Conservation (phyloP, 2,113 vertebrate species). For the Rhinolophus sinicus region DNA sequence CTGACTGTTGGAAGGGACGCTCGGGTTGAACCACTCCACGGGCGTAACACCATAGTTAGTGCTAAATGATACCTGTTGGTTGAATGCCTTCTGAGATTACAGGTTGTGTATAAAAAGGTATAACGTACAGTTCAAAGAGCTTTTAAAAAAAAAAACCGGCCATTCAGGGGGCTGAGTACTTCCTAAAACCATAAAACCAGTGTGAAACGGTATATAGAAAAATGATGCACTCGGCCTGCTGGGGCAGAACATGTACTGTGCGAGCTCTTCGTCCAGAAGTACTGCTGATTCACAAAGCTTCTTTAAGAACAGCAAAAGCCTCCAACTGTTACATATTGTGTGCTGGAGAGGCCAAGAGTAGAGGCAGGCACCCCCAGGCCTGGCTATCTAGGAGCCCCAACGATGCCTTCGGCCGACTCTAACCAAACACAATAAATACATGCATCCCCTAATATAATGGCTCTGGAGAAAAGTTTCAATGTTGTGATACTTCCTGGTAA, state of each 20-base stretch:
- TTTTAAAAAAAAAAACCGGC: background rate
- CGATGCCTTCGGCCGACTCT: background rate
- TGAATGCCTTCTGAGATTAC: background rate
- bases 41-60: background rate
- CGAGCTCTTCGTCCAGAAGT: background rate
- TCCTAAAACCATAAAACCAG: background rate
- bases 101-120: background rate
- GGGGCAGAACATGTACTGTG: background rate
- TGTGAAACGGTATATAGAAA: background rate
- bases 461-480: background rate
- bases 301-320: background rate
- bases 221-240: background rate
- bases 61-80: background rate
- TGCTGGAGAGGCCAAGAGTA: background rate
- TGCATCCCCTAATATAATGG: background rate
- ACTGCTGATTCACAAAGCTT: constrained; percentile 8
- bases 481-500: background rate
- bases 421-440: background rate
- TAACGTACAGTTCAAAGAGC: background rate
- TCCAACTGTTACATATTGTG: background rate
- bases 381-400: background rate
- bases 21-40: background rate
- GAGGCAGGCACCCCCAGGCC: background rate
- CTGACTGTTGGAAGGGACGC: background rate
- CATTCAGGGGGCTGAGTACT: background rate